Base-by-base conservation (phyloP, 2,113 vertebrate genomes). In the Sylvia atricapilla region DNA sequence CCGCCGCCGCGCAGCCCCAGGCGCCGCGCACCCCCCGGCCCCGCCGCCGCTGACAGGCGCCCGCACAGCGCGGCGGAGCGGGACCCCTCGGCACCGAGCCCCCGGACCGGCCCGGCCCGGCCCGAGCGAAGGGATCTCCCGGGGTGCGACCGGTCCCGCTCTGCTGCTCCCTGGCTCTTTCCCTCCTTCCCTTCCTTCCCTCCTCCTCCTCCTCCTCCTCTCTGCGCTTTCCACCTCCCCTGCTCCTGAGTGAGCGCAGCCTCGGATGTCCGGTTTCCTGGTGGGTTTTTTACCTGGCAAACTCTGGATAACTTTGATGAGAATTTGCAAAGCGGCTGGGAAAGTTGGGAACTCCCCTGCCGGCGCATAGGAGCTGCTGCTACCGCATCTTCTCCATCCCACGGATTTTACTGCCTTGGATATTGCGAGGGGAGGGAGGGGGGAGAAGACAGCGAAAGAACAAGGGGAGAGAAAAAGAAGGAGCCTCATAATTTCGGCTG, bases 251-350 rank as follows among this genome's bases (percentile, higher is more conserved):
- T 20, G 94, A 91, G 88, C 87, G 96, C 90, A 43, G 94, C 92
- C 96, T 97, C 97, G 97, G 98, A 97, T 95, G 97, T 96, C 97
- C 97, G 97, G 95, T 91, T 97, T 97, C 97, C 97, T 94, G 97
- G 96, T 96, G 92, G 94, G 31, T 87, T 96, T 92, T 84, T 46
- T 87, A 97, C 96, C 97, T 96, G 97, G 90, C 96, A 81, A 90
- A 84, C 80, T 85, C 73, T 79, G 90, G 93, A 77, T 49, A 92
- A 82, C 91, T 97, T 90, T 4, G 89, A 91, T 85, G 69, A 90
- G 55, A 94, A 85, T 76, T 64, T 62, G 79, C 62, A 60, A 35
- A 49, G 95, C 83, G 77, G 21, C 89, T 46, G 62, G 85, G 89
- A 58, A 72, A 93, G 82, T 81, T 53, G 83, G 59, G 76, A 92